A percentile compares a stretch with the other conserved stretches of the same genome.
Conservation (phyloP, 2,113 vertebrate genomes). For the Promerops cafer region DNA sequence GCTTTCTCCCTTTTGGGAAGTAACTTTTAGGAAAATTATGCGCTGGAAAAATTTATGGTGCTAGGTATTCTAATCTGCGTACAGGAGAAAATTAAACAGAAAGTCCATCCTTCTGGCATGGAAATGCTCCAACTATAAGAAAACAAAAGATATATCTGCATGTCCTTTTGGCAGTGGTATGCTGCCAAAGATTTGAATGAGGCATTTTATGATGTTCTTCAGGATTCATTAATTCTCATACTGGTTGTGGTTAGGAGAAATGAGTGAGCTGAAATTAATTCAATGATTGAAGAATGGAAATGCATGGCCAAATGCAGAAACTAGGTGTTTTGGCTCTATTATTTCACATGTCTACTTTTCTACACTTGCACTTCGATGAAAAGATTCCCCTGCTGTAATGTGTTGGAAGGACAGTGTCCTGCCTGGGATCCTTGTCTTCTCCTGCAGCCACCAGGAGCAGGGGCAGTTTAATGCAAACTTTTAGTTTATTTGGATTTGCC, state of each 20-base stretch:
- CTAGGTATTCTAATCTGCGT: not conserved
- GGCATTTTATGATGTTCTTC: not conserved
- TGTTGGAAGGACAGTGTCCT: not conserved
- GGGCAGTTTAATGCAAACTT: not conserved
- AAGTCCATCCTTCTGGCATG: not conserved
- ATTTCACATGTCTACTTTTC: not conserved
- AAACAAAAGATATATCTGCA: not conserved
- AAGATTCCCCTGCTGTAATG: not conserved
- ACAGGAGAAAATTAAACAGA: not conserved
- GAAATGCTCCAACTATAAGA: not conserved
- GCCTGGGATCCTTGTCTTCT: not conserved
- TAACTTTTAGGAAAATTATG: not conserved
- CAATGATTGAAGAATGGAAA: not conserved
- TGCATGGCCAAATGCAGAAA: not conserved
- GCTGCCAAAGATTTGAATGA: not conserved
- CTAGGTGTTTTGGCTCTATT: not conserved
- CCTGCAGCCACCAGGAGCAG: not conserved
- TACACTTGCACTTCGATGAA: not conserved
- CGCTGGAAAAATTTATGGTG: fast-evolving
- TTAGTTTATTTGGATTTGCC: not conserved
- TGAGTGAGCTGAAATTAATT: not conserved
- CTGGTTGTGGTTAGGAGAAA: not conserved
- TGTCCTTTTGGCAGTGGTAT: not conserved
- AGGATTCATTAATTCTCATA: not conserved
- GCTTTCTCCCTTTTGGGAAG: not conserved